Base-by-base conservation (phyloP, 1,140 invertebrate species). In the Trypoxylus dichotomus region DNA sequence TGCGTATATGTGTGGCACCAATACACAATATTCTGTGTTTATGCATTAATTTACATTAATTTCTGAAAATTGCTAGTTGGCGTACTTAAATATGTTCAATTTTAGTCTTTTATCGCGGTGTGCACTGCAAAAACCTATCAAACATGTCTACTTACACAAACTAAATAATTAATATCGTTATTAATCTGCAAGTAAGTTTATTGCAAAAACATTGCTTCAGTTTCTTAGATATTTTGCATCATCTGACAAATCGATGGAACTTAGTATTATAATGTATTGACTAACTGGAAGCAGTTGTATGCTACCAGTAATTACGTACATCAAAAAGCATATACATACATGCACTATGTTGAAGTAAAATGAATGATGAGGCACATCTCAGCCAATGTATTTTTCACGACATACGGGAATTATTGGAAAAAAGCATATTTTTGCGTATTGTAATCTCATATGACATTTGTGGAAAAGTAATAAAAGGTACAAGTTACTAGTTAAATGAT, bases 41-140 rank as follows among this genome's bases (percentile, higher is more conserved):
- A 54, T 54, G 47, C 47, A 54, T 54, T 54, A n/a, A 54, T 54
- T 54, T 54, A 54, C 47, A 54, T 54, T 54, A 54, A 54, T 54
- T 5, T 54, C 19, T 54, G 47, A 15, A 54, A 54, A 54, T 19
- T 54, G 15, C 13, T 19, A 54, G 15, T 19, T 54, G 15, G 47
- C 19, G 47, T 54, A 8, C 32, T n/a, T 54, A 54, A 37, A 54
- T 54, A 54, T 2, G 15, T 19, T 19, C 47, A 19, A n/a, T 19
- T 54, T n/a, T 19, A 19, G 47, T 54, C 47, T 54, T 19, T 54
- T 6, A n/a, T 19, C 47, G 19, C 15, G n/a, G 47, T 19, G 15
- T 54, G 19, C 15, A 19, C 19, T 54, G 19, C 15, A 54, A 19
- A n/a, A 54, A 15, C 19, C 3, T n/a, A 15, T 54, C 19, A 54